Conservation (phyloP, 2,888 invertebrate species). For the Scaptodrosophila latifasciaeformis region DNA sequence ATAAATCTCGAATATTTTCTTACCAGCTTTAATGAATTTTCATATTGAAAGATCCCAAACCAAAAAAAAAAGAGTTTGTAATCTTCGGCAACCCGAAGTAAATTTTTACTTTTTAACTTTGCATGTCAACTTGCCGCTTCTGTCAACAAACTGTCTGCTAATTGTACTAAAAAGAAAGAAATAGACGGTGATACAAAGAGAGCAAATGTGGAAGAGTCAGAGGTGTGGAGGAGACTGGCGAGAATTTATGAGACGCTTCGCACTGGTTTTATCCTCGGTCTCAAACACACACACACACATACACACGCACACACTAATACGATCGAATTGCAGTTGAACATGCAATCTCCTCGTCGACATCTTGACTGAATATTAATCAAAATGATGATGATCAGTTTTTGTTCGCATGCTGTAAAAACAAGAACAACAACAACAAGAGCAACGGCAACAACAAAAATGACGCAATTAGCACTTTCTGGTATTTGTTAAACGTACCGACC, state of each 20-base stretch:
- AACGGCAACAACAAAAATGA: conserved; percentile 28
- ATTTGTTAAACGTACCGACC: conserved; percentile 14
- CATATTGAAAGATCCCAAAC: neutral
- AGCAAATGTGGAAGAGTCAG: too few species aligned
- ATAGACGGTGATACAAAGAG: conserved; percentile 10
- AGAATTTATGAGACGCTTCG: too few species aligned
- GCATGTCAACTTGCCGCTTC: conserved; percentile 46
- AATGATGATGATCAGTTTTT: conserved; percentile 16
- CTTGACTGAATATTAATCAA: conserved; percentile 59
- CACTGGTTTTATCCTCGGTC: conserved; percentile 18
- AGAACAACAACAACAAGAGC: neutral
- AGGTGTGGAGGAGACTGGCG: too few species aligned
- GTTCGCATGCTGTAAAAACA: conserved; percentile 4
- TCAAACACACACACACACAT: neutral
- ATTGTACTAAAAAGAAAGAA: conserved; percentile 54
- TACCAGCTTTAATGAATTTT: neutral
- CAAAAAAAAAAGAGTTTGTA: neutral
- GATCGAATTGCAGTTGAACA: conserved; percentile 64
- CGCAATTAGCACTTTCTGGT: conserved; percentile 49
- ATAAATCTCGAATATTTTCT: neutral
- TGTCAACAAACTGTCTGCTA: conserved; percentile 59
- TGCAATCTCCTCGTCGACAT: conserved; percentile 48
- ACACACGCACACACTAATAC: neutral
- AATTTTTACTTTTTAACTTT: conserved; percentile 50
- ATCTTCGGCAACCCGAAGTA: neutral